Evolutionary conservation across 2,888 invertebrate species (phyloP), one percentile per base, ranked within the genome.

Genomic region (Steromphala cineraria): DNA sequence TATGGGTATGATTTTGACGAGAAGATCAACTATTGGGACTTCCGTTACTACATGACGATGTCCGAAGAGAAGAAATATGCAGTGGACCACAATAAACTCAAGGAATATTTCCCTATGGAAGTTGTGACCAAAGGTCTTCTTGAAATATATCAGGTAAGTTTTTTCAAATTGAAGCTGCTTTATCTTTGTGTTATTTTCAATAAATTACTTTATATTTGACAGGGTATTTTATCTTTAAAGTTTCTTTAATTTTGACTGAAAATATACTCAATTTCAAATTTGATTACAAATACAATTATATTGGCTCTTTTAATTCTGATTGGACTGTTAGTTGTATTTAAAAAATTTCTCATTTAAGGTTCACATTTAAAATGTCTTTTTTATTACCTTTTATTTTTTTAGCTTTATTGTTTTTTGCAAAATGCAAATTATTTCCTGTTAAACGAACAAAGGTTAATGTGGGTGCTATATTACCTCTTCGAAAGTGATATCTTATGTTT

Each of bases 31-130:
- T 92, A 92, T 86, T 94, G 94, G 93, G 94, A 94, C 86, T 87
- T 93, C 56, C 90, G 93, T 3, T 94, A 94, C 88, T 94, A 93
- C 88, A 94, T 93, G 92, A 93, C 91, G 17, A 90, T 93, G 88
- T 90, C 92, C 2, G 94, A 94, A 86, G 94, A 94, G 86, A 91
- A 91, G 79, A 90, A 93, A 80, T 94, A 94, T 88, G 91, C 94
- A 40, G 94, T 94, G 2, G 94, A 94, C 87, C 94, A 94, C 78
- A 91, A 94, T 78, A 91, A 92, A 83, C 89, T 94, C 24, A 94
- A 93, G 84, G 93, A 94, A 82, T 94, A 94, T 87, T 94, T 94
- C 86, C 94, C 94, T 3, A 87, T 94, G 86, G 90, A 93, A 15
- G 90, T 91, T n/a, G 94, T 94, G 24, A 94, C 94, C 5, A 90